Evolutionary conservation across 2,888 invertebrate species (phyloP).

Genomic region (Drosophila neoperkinsi): DNA sequence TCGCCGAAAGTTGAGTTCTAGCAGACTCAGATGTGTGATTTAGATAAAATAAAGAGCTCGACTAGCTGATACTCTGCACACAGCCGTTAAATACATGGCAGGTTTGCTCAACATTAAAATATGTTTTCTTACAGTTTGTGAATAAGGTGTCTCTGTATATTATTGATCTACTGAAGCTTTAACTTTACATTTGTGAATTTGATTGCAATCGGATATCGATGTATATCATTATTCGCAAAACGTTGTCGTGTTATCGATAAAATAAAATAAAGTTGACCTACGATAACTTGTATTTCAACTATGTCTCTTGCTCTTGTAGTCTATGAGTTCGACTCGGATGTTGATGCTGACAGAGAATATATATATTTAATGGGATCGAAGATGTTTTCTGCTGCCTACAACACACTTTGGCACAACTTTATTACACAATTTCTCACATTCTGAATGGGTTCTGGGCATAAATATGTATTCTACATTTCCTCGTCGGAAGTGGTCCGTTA

Average conservation of each 20-base stretch:
- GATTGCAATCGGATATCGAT: not conserved
- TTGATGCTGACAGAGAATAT: not conserved
- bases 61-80: not conserved
- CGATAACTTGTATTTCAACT: not conserved
- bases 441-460: not conserved
- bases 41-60: not conserved
- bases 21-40: not conserved
- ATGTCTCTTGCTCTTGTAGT: not conserved
- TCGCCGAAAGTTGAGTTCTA: not conserved
- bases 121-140: not conserved
- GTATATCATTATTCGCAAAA: not conserved
- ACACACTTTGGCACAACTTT: not conserved
- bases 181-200: not conserved
- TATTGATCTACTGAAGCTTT: not conserved
- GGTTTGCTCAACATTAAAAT: not conserved
- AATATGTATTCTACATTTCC: not conserved
- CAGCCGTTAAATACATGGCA: not conserved
- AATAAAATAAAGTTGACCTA: not conserved
- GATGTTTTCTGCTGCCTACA: not conserved
- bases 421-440: not conserved
- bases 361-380: not conserved
- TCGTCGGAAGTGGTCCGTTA: not conserved
- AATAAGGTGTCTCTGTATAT: rapidly evolving
- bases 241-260: not conserved
- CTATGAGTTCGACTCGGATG: not conserved